Evolutionary conservation across 2,888 invertebrate species (phyloP).

Genomic region (Invenusta paracnida): DNA sequence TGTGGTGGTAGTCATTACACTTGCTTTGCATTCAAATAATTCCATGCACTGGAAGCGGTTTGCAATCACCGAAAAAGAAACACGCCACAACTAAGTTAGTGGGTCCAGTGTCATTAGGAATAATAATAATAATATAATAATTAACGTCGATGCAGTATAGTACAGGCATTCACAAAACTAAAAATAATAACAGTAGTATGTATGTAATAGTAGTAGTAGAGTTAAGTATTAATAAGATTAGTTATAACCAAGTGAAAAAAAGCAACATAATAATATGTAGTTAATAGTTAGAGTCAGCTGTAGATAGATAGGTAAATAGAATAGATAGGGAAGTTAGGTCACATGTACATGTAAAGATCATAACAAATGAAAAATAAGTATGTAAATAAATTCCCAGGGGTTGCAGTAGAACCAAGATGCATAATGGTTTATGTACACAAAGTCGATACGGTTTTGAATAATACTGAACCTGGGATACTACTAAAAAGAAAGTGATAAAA

Average conservation of each 20-base stretch:
- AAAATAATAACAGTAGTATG: not conserved
- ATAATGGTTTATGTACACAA: constrained; percentile 4
- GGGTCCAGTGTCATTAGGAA: not conserved
- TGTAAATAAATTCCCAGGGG: not conserved
- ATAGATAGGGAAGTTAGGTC: too few species aligned
- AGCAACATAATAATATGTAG: not conserved
- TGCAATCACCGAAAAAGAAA: not conserved
- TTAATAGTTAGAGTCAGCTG: not conserved
- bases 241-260: constrained; percentile 24
- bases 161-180: constrained; percentile 26
- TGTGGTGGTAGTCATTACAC: too few species aligned
- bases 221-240: not conserved
- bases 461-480: constrained; percentile 13
- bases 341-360: constrained; percentile 29
- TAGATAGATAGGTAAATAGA: not conserved
- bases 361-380: constrained; percentile 21
- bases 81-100: not conserved
- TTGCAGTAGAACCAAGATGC: not conserved
- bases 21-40: not conserved
- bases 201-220: not conserved
- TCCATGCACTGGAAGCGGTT: not conserved
- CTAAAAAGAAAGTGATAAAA: constrained; percentile 14
- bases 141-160: constrained; percentile 10
- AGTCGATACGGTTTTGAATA: not conserved
- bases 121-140: not conserved